These are phyloP conservation scores for Drosophila nasuta DNA, from an alignment of 1,140 invertebrate species.

Conservation along the genomic window DNA sequence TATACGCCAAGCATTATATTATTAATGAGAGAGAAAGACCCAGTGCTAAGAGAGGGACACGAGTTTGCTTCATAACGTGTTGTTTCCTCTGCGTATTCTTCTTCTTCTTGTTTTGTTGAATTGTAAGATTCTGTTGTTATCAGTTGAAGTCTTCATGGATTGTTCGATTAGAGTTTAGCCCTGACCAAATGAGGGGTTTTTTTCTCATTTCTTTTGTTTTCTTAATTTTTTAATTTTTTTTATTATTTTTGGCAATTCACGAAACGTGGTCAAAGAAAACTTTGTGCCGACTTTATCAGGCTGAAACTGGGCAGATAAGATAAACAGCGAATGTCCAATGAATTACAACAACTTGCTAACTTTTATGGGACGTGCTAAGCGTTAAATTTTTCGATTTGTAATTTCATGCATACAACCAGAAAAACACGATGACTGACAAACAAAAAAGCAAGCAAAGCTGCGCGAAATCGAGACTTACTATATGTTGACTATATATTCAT, in stretches of 20 bases:
- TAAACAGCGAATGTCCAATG: conserved; percentile 35
- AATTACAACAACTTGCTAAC: conserved; percentile 30
- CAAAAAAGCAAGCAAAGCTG: conserved; percentile 24
- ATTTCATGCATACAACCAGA: conserved; percentile 62
- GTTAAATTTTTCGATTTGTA: conserved; percentile 33
- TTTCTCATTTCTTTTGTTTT: conserved; percentile 1
- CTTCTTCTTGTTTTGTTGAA: neutral
- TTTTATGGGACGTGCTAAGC: conserved; percentile 35
- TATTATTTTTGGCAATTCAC: conserved; percentile 31
- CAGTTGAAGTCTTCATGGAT: conserved; percentile 21
- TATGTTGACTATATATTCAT: neutral
- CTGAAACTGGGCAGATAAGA: conserved; percentile 33
- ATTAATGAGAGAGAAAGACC: conserved; percentile 8
- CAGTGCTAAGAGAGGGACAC: neutral
- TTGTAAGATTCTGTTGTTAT: conserved; percentile 28
- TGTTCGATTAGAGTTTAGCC: conserved; percentile 21
- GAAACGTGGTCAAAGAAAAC: conserved; percentile 50
- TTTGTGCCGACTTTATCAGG: conserved; percentile 48
- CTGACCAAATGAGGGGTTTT: conserved; percentile 23
- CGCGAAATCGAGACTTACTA: conserved; percentile 9
- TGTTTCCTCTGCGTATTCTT: neutral
- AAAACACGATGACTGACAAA: conserved; percentile 61
- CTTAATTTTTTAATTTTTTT: conserved; percentile 17
- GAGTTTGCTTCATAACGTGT: conserved; percentile 1
- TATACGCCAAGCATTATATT: conserved; percentile 14